Base-by-base conservation (phyloP, 1,140 invertebrate species). In the Druon quercuslanigerum region DNA sequence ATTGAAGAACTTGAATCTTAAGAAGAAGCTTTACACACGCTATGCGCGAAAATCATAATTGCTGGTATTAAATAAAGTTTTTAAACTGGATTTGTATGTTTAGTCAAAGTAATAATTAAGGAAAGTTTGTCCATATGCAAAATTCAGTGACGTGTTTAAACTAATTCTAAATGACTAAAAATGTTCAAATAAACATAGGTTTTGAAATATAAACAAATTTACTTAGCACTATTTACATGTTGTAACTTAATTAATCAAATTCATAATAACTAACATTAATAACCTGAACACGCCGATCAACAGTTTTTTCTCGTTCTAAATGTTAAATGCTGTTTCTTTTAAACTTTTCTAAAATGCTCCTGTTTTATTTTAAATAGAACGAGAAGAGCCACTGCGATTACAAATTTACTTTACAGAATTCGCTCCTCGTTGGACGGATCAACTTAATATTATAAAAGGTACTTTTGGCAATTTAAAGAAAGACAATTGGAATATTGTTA, bases 201-300 rank as follows among this genome's bases (percentile, higher is more conserved):
- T 14, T n/a, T 66, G 14, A 66, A 66, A 66, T 33, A 66, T 66
- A 66, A 66, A 66, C 33, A 66, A 66, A 40, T 66, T 66, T 66
- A 66, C 25, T 66, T 66, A 66, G 60, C 13, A 66, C 40, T 66
- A 66, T 66, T 33, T 66, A 66, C 60, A 66, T 66, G 40, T 40
- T 66, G 25, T 33, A 46, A 66, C 60, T 66, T 66, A 66, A 40
- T 40, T 66, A 66, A 40, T 66, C 25, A 40, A 66, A 66, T 40
- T 46, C 33, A 33, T 13, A 46, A 66, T 40, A 8, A 66, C 56
- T 20, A 25, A 60, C 20, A 66, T 66, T 16, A 40, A 40, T 9
- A 66, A 66, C 16, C 19, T 33, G 5, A 33, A 16, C 33, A 25
- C 25, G 25, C 40, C 60, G 40, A 40, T 33, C n/a, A 17, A 66